These are phyloP conservation scores for Schrankia costaestrigalis DNA, from an alignment of 2,888 invertebrate genomes.

Conservation along the genomic window DNA sequence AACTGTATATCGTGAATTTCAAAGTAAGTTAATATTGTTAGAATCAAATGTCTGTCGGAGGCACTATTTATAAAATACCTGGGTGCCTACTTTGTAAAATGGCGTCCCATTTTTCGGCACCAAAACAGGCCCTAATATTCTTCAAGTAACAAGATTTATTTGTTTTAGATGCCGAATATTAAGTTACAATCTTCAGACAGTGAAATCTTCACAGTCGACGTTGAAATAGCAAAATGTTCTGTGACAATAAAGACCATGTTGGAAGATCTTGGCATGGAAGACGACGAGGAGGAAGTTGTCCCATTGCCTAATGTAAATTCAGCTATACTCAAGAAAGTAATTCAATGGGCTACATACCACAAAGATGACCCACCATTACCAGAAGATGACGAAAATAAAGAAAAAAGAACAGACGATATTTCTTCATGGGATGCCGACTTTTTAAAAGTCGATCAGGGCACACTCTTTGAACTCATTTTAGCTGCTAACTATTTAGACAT, in stretches of 20 bases:
- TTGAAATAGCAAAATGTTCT: conserved; percentile 98
- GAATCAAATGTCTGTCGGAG: too few relatives aligned
- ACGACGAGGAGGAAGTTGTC: conserved; percentile 96
- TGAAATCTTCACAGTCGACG: conserved; percentile 97
- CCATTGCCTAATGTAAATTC: conserved; percentile 99
- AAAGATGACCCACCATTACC: conserved; percentile 97
- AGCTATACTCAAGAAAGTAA: conserved; percentile 96
- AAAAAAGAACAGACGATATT: conserved; percentile 99
- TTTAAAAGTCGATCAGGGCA: conserved; percentile 98
- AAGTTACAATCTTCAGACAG: conserved; percentile 97
- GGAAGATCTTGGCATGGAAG: conserved; percentile 95
- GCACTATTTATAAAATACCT: conserved; percentile 25
- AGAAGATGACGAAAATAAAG: conserved; percentile 98
- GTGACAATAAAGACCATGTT: conserved; percentile 99
- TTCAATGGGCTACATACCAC: conserved; percentile 96
- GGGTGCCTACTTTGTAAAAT: conserved; percentile 24
- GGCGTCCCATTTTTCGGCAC: conserved; percentile 23
- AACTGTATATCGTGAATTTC: neutral
- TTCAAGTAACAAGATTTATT: conserved; percentile 11
- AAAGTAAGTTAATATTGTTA: conserved; percentile 5
- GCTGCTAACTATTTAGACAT: conserved; percentile 99
- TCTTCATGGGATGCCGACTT: conserved; percentile 99
- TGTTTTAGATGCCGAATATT: conserved; percentile 92
- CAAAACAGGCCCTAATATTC: too few relatives aligned
- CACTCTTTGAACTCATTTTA: conserved; percentile 96